Evolutionary conservation across 53 echinoderm and acorn worm species (phyloP), one percentile per base, ranked within the genome.

Genomic region (Astropecten irregularis): DNA sequence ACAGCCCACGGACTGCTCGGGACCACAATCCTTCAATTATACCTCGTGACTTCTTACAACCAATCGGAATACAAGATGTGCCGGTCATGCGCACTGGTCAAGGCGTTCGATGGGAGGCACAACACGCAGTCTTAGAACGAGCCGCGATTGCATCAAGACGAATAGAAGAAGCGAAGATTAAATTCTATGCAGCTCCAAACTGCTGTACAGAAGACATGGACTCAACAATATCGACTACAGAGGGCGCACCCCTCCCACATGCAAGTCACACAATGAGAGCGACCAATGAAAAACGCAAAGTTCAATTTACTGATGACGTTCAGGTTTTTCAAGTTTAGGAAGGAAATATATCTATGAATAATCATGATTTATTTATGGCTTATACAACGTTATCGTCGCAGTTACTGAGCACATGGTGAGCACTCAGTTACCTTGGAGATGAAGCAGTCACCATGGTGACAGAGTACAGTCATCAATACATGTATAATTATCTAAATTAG

Each of bases 1-100:
- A n/a, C n/a, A n/a, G n/a, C n/a, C n/a, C n/a, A n/a, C n/a, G n/a
- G n/a, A n/a, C n/a, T n/a, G n/a, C n/a, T n/a, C n/a, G n/a, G n/a
- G 79, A 62, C 27, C 62, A 40, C 23, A 58, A 32, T 47, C 60
- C 79, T 14, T 59, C 79, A 46, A 28, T 62, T 9, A 42, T 79
- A 30, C 79, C 79, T n/a, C 61, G 79, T 32, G 46, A 62, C 14
- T 79, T 59, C 34, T 8, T 79, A 34, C 22, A 79, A 34, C 79
- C 62, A 0, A 38, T 79, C 10, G 61, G 32, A 20, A 27, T 44
- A 14, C 10, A 30, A 28, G 47, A 79, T 30, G 60, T 32, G 4
- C 79, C 79, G 16, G 13, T 60, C 13, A 22, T 22, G 7, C 27
- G 36, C 23, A 47, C 61, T 29, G 19, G 34, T 29, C 20, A 10